Base-by-base conservation (phyloP, 1,140 invertebrate genomes). In the Vanessa atalanta region DNA sequence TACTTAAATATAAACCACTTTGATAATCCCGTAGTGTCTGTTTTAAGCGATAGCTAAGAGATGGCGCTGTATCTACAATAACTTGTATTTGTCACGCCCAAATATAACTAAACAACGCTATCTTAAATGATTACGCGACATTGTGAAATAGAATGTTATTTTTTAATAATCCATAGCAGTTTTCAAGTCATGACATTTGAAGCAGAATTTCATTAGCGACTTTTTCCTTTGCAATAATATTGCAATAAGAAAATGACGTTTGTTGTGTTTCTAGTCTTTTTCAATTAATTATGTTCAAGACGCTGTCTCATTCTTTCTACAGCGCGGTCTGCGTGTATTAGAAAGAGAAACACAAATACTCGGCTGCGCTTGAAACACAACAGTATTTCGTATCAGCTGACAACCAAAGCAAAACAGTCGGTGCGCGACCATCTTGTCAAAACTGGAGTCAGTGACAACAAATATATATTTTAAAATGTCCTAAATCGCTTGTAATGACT, bases 331-430 rank as follows among this genome's bases (percentile, higher is more conserved):
- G 43, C 3, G 5, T n/a, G 53, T 48, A 68, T 51, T 50, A 76
- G 70, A 88, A 70, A 63, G 80, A 85, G 79, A 84, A 14, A 75
- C 47, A 69, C 23, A 55, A 79, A 76, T 73, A 71, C 78, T 76
- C 69, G 71, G 65, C 81, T 84, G 75, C 79, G 82, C 83, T 87
- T 85, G 72, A 86, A 89, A 73, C 80, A 78, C 73, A 90, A 83
- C 84, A 85, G 84, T 83, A 75, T 84, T 87, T 89, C 87, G 87
- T 93, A 93, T 93, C 92, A 93, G 93, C 93, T 93, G 93, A 93
- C 92, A 93, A 92, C 86, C 92, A 93, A 93, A 93, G 92, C 93
- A 93, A 93, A 93, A 93, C 93, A 93, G 92, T 93, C 88, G 91
- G 93, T 93, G 87, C 91, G 92, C 93, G 88, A 93, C 91, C 92